Base-by-base conservation (phyloP, 2,797 vertebrate species). In the Tarsius wallacei region DNA sequence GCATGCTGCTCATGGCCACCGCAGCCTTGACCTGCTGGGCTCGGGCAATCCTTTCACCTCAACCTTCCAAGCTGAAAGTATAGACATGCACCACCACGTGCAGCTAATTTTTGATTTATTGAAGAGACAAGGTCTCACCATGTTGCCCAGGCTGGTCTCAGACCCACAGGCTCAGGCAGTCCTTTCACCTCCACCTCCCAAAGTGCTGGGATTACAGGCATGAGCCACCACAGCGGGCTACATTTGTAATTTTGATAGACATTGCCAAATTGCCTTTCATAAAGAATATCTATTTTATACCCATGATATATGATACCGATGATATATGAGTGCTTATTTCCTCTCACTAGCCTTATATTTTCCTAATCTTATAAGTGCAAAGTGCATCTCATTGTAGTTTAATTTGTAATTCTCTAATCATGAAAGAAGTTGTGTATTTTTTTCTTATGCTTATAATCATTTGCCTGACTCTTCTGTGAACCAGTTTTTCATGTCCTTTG, bases 281-380 rank as follows among this genome's bases (percentile, higher is more conserved):
- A 83, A 90, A 73, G 24, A 13, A 28, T 82, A 42, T 15, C 22
- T 91, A 86, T 63, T 81, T 94, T 78, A 47, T 74, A 90, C 31
- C 64, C 33, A n/a, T 42, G 42, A 42, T 42, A 42, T 42, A 42
- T 42, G 42, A 42, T n/a, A 82, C 2, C 80, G 71, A 19, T 3
- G 33, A 87, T 22, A 90, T 11, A 5, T 36, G 16, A 88, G 22
- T 90, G 15, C n/a, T 28, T 91, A 12, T 85, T 82, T 80, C 53
- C 33, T 31, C 3, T 10, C 76, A 90, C 64, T 83, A 84, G 82
- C 91, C 24, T 91, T 91, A 81, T 47, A 92, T 70, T 96, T 88
- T 93, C 71, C 9, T 64, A 31, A 74, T 63, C 26, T n/a, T 80
- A 53, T 63, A 49, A 33, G 17, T 81, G 33, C 76, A 94, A 93